Percentiles rank a stretch among this genome's conserved stretches.
Evolutionary conservation across 2,888 invertebrate genomes (phyloP).

Genomic region (Panorpa germanica): DNA sequence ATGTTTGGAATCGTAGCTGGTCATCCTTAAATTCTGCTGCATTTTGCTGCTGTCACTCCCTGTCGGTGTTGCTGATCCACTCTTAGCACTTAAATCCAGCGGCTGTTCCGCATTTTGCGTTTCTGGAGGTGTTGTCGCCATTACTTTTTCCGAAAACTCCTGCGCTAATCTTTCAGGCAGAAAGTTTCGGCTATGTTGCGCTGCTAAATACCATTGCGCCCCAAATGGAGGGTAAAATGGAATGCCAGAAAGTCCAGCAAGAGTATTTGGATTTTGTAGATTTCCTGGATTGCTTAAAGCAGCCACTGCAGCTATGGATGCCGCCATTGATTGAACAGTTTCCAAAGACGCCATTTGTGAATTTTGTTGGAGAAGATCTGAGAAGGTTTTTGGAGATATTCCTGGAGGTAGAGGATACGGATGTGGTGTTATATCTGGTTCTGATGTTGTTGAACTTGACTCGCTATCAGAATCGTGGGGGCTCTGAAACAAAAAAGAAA

Average conservation of each 20-base stretch:
- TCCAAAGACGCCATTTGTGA: slow-evolving; percentile 36
- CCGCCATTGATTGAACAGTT: slow-evolving; percentile 49
- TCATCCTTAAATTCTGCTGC: slow-evolving; percentile 6
- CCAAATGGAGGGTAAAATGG: too few relatives aligned
- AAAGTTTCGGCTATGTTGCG: too few relatives aligned
- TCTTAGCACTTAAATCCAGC: slow-evolving; percentile 71
- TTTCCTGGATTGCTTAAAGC: slow-evolving; percentile 44
- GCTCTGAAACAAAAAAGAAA: slow-evolving; percentile 28
- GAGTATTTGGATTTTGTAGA: too few relatives aligned
- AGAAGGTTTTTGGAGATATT: slow-evolving; percentile 19
- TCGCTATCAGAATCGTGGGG: slow-evolving; percentile 50
- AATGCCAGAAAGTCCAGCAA: too few relatives aligned
- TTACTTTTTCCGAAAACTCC: too few relatives aligned
- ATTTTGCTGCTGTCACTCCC: slow-evolving; percentile 16
- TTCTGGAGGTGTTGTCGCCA: slow-evolving; percentile 28
- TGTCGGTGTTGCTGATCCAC: slow-evolving; percentile 28
- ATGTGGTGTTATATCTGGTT: slow-evolving; percentile 32
- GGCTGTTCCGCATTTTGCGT: slow-evolving; percentile 46
- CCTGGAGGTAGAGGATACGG: slow-evolving; percentile 25
- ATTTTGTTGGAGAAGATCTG: slow-evolving; percentile 16
- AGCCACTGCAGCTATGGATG: slow-evolving; percentile 42
- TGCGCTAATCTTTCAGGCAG: too few relatives aligned
- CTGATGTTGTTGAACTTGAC: slow-evolving; percentile 35
- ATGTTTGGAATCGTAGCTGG: slow-evolving; percentile 32
- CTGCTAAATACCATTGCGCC: too few relatives aligned